Evolutionary conservation across 2,797 vertebrate species (phyloP).

Genomic region (Halcyon chelicuti): DNA sequence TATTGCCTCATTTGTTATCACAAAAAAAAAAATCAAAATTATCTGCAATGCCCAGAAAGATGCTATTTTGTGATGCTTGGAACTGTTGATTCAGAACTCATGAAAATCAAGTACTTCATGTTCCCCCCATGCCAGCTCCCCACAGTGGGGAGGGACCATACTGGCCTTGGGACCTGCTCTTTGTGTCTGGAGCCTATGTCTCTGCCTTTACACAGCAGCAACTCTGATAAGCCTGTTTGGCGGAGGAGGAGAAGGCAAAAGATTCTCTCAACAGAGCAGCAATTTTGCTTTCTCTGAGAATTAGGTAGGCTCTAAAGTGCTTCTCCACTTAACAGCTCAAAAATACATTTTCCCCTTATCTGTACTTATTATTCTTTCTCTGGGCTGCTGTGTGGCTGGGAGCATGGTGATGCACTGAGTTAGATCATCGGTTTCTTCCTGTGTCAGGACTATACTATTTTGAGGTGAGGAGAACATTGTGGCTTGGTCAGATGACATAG

Average conservation of each 20-base stretch:
- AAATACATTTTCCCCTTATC: background rate
- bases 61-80: background rate
- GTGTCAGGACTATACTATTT: rapidly evolving
- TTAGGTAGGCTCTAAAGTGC: background rate
- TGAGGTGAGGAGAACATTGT: background rate
- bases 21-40: background rate
- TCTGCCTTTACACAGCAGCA: background rate
- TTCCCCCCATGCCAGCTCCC: rapidly evolving
- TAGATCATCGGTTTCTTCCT: background rate
- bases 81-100: background rate
- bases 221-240: rapidly evolving
- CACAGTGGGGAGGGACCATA: background rate
- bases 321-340: background rate
- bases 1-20: background rate
- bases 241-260: background rate
- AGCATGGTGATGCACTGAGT: rapidly evolving
- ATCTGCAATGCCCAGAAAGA: background rate
- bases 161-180: background rate
- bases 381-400: background rate
- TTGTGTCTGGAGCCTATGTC: background rate
- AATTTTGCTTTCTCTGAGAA: background rate
- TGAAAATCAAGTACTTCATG: background rate
- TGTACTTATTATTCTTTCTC: background rate
- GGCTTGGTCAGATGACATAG: background rate
- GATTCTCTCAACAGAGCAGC: background rate